Evolutionary conservation across 2,797 vertebrate genomes (phyloP), one percentile per base, ranked within the genome.

Genomic region (Melanotaenia nigrans): DNA sequence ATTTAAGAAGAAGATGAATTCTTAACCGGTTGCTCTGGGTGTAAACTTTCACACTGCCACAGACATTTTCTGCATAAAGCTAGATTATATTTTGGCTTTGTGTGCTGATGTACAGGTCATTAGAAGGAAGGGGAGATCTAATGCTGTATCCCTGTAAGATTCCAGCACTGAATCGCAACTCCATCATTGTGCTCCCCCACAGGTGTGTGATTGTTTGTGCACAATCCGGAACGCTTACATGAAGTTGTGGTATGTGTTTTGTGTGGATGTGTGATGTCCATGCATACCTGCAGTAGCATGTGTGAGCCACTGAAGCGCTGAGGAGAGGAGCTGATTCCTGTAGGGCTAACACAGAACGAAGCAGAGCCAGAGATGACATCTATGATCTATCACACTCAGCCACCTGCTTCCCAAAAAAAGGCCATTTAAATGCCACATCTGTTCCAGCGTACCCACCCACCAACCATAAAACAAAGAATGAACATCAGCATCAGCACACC

Each of bases 391-490:
- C 92, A 92, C 87, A 83, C 87, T 87, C 84, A 76, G 87, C 90
- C 92, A 93, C 91, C 93, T 92, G 92, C 91, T 90, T 85, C 89
- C 79, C 73, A 79, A 89, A 90, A 89, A 68, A 89, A 90, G 89
- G 87, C 90, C 89, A 89, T 90, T 92, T 91, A 91, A 93, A 93
- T 90, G 89, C 87, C 92, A 92, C 91, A 92, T 90, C 86, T 88
- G 89, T 88, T 85, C 82, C 68, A 14, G 54, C 63, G 65, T 80
- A 58, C 71, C 85, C 71, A 54, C 74, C 82, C 73, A 9, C 69
- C 49, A 54, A 65, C 77, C 36, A 22, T 73, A 75, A 67, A 79
- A 76, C 71, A 84, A 58, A 62, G 63, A 61, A 63, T 55, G 59
- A 75, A 45, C 38, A 61, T 42, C 51, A 49, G 10, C 65, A 57